Percentiles rank a stretch among this genome's conserved stretches.
Evolutionary conservation across 1,140 invertebrate species (phyloP).

Genomic region (Zaprionus ghesquierei): DNA sequence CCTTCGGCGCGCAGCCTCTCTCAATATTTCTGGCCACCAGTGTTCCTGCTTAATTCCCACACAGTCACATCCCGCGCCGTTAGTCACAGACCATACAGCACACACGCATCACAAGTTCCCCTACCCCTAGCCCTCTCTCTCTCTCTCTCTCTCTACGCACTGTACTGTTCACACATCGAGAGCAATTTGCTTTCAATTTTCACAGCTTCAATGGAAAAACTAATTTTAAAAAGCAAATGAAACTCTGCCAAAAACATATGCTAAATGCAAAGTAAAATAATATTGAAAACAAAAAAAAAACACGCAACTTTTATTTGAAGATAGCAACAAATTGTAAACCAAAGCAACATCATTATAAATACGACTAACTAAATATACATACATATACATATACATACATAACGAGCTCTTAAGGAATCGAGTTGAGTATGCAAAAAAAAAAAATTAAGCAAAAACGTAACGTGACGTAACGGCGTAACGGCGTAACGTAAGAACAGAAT

Average conservation of each 20-base stretch:
- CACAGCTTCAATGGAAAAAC: constrained; percentile 18
- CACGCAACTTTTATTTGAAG: constrained; percentile 45
- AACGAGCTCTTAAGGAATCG: background rate
- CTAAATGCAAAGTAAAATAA: constrained; percentile 26
- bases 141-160: background rate
- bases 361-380: constrained; percentile 54
- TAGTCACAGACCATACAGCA: background rate
- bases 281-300: constrained; percentile 18
- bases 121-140: background rate
- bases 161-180: constrained; percentile 3
- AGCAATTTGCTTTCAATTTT: constrained; percentile 12
- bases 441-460: constrained; percentile 4
- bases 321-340: constrained; percentile 68
- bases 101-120: background rate
- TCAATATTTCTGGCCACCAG: background rate
- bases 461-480: background rate
- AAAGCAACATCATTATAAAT: constrained; percentile 30
- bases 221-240: constrained; percentile 26
- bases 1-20: background rate
- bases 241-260: constrained; percentile 61
- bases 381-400: constrained; percentile 43
- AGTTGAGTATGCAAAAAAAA: constrained; percentile 2
- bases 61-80: background rate
- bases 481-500: constrained; percentile 18
- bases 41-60: too few species aligned